Evolutionary conservation across 2,888 invertebrate genomes (phyloP).

Genomic region (Leptopilina syphax): DNA sequence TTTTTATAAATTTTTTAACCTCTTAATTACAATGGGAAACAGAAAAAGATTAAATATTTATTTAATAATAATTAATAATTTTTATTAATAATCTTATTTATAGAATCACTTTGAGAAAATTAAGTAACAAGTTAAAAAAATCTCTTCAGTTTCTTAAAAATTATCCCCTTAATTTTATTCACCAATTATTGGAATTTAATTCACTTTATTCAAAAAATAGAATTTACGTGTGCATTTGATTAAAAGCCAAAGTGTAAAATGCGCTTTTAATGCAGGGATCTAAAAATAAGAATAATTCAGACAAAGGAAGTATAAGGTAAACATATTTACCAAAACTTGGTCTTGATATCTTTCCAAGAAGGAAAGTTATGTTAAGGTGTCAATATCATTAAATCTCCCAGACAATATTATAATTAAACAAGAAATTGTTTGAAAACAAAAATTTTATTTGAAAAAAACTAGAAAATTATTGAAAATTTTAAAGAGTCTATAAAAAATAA

Average conservation of each 20-base stretch:
- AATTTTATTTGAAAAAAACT: too few species aligned
- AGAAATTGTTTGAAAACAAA: not conserved
- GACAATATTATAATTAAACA: not conserved
- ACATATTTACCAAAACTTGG: not conserved
- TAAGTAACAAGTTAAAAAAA: too few species aligned
- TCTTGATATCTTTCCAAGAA: slow-evolving; percentile 18
- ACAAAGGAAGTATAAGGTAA: not conserved
- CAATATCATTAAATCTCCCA: not conserved
- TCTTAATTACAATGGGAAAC: too few species aligned
- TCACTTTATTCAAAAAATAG: not conserved
- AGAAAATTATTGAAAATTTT: too few species aligned
- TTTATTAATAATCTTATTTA: too few species aligned
- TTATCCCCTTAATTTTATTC: too few species aligned
- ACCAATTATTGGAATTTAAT: not conserved
- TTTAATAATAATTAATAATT: too few species aligned
- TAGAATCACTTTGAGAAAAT: too few species aligned
- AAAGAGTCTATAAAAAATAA: too few species aligned
- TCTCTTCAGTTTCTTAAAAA: too few species aligned
- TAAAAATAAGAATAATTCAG: slow-evolving; percentile 25
- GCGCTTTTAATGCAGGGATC: not conserved
- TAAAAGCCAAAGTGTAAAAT: not conserved
- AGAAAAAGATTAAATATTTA: too few species aligned
- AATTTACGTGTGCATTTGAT: not conserved
- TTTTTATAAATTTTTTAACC: too few species aligned
- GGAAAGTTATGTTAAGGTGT: not conserved